A percentile compares a stretch with the other conserved stretches of the same genome.
Evolutionary conservation across 2,113 vertebrate species (phyloP).

Genomic region (Sylvilagus bachmani): DNA sequence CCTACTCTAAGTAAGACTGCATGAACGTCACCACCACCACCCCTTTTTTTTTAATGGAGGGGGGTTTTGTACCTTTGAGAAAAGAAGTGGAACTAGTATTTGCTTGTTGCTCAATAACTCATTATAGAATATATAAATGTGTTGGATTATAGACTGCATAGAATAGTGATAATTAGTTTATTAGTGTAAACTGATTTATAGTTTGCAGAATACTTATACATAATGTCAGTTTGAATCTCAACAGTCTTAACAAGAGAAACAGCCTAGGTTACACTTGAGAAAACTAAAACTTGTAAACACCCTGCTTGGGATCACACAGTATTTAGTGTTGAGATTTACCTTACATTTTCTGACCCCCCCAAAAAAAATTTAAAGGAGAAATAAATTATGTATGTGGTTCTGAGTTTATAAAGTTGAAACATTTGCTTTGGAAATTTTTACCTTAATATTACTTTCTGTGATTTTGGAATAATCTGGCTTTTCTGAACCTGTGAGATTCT

Average conservation of each 20-base stretch:
- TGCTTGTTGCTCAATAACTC: neutral
- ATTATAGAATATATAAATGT: neutral
- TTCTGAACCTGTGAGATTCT: conserved; percentile 14
- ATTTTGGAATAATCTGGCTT: neutral
- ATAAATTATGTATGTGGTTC: neutral
- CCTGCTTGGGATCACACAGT: neutral
- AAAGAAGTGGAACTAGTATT: neutral
- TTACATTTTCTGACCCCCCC: neutral
- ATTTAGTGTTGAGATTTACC: neutral
- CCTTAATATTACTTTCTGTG: neutral
- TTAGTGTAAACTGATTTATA: conserved; percentile 4
- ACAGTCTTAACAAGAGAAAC: neutral
- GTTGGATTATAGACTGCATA: neutral
- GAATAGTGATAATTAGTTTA: conserved; percentile 23
- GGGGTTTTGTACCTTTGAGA: neutral
- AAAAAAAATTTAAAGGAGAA: neutral
- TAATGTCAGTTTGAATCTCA: neutral
- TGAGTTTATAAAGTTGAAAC: conserved; percentile 49
- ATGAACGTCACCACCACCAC: neutral
- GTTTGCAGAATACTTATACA: neutral
- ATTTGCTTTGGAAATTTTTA: neutral
- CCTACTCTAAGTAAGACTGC: neutral
- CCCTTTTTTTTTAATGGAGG: neutral
- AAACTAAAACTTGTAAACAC: neutral
- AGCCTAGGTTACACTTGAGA: neutral